Percentiles rank a stretch among this genome's conserved stretches.
Conservation (phyloP, 2,888 invertebrate genomes). For the Ophion obscuratus region DNA sequence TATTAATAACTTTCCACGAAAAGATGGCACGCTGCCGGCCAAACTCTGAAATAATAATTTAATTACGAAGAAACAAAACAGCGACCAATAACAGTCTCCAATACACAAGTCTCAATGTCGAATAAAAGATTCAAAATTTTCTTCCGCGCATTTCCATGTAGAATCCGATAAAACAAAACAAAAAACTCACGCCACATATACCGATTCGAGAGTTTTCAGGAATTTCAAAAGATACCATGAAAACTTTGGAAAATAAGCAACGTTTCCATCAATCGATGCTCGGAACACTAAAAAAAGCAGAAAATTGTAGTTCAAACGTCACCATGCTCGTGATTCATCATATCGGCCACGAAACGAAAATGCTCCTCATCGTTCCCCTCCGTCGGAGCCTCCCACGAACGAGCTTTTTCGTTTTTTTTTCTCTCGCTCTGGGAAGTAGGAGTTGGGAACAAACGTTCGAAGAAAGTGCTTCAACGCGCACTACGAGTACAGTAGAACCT, state of each 20-base stretch:
- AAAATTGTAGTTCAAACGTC: conserved; percentile 7
- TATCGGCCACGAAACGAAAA: conserved; percentile 19
- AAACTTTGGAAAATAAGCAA: conserved; percentile 1
- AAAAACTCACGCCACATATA: not conserved
- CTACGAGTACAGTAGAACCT: not conserved
- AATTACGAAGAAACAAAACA: too few relatives aligned
- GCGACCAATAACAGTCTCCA: too few relatives aligned
- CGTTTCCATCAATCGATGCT: not conserved
- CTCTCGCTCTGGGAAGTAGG: conserved; percentile 25
- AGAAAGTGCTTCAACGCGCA: conserved; percentile 40
- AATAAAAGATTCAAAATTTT: too few relatives aligned
- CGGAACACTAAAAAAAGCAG: not conserved
- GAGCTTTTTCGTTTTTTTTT: not conserved
- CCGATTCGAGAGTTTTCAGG: too few relatives aligned
- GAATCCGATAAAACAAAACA: not conserved
- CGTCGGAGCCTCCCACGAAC: not conserved
- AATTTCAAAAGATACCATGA: not conserved
- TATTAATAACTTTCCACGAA: too few relatives aligned
- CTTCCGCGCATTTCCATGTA: too few relatives aligned
- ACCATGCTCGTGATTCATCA: conserved; percentile 11
- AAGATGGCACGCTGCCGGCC: too few relatives aligned
- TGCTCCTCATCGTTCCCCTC: not conserved
- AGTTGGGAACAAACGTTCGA: conserved; percentile 18
- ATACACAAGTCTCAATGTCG: too few relatives aligned
- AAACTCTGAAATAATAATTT: too few relatives aligned